Percentiles rank a stretch among this genome's conserved stretches.
These are phyloP conservation scores for Chiridota heheva DNA, from an alignment of 35 echinoderm and acorn worm genomes.

Conservation along the genomic window DNA sequence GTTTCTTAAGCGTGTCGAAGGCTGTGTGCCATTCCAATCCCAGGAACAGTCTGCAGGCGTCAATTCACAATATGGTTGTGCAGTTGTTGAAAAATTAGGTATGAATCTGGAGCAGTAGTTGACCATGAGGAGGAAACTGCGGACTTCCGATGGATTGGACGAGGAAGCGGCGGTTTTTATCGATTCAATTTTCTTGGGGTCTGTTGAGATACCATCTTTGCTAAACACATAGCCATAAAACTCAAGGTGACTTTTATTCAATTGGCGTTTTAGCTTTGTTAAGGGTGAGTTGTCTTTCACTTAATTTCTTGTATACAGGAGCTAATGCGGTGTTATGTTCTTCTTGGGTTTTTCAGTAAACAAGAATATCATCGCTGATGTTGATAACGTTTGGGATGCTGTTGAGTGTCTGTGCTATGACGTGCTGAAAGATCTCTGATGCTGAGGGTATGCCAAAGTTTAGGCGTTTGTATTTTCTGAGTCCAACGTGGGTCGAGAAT, in stretches of 20 bases:
- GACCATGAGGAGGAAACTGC: conserved; percentile 64
- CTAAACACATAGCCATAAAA: conserved; percentile 60
- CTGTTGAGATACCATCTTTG: conserved; percentile 44
- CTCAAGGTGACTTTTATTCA: conserved; percentile 33
- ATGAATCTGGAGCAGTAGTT: conserved; percentile 58
- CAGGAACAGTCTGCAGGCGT: conserved; percentile 21
- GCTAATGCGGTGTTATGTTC: conserved; percentile 31
- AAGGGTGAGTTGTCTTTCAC: conserved; percentile 41
- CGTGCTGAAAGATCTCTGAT: conserved; percentile 53
- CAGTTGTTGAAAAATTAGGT: conserved; percentile 36
- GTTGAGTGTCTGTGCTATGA: neutral
- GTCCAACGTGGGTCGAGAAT: conserved; percentile 39
- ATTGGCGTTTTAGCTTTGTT: conserved; percentile 67
- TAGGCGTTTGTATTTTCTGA: conserved; percentile 47
- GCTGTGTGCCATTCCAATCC: conserved; percentile 47
- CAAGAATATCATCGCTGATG: conserved; percentile 67
- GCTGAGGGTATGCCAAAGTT: conserved; percentile 50
- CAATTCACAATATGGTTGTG: conserved; percentile 36
- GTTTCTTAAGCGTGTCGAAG: conserved; percentile 20
- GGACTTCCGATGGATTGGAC: conserved; percentile 13
- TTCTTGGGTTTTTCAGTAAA: conserved; percentile 28
- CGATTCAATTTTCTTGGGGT: conserved; percentile 63
- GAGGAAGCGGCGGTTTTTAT: conserved; percentile 30
- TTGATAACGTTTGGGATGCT: conserved; percentile 46
- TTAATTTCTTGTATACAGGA: conserved; percentile 7